A percentile compares a stretch with the other conserved stretches of the same genome.
These are phyloP conservation scores for Folsomia candida DNA, from an alignment of 2,888 invertebrate genomes.

Conservation along the genomic window DNA sequence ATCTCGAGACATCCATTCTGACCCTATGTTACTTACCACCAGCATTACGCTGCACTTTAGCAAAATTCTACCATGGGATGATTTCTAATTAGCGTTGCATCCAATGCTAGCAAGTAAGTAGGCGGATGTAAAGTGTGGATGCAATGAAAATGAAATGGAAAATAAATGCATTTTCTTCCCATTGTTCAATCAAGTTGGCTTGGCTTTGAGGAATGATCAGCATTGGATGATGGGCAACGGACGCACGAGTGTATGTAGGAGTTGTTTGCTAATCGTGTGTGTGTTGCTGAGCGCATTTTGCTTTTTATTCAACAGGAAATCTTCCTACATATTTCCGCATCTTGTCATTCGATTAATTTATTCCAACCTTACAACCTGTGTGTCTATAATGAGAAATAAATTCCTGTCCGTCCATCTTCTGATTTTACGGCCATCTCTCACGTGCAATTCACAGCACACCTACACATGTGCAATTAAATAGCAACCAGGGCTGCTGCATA, in stretches of 20 bases:
- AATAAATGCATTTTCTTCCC: not conserved
- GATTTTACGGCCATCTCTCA: too few species aligned
- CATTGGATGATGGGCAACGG: not conserved
- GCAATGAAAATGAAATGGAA: not conserved
- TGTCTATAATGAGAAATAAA: too few species aligned
- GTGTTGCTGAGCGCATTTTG: too few species aligned
- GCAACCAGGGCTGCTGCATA: too few species aligned
- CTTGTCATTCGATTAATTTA: slow-evolving; percentile 8
- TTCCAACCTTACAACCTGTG: not conserved
- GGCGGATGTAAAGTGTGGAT: not conserved
- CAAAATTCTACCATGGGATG: too few species aligned
- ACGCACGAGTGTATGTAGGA: not conserved
- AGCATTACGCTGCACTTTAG: too few species aligned
- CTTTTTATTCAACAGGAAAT: slow-evolving; percentile 2
- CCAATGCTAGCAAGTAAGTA: not conserved
- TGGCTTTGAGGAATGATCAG: not conserved
- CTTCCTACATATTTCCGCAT: not conserved
- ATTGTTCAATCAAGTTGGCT: not conserved
- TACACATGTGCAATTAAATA: too few species aligned
- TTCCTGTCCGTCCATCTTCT: not conserved
- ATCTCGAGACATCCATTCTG: too few species aligned
- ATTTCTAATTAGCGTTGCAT: not conserved
- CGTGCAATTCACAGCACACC: too few species aligned
- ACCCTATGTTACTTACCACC: too few species aligned
- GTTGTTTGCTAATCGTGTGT: too few species aligned